These are phyloP conservation scores for Echeneis naucrates DNA, from an alignment of 2,797 vertebrate species.

Conservation along the genomic window DNA sequence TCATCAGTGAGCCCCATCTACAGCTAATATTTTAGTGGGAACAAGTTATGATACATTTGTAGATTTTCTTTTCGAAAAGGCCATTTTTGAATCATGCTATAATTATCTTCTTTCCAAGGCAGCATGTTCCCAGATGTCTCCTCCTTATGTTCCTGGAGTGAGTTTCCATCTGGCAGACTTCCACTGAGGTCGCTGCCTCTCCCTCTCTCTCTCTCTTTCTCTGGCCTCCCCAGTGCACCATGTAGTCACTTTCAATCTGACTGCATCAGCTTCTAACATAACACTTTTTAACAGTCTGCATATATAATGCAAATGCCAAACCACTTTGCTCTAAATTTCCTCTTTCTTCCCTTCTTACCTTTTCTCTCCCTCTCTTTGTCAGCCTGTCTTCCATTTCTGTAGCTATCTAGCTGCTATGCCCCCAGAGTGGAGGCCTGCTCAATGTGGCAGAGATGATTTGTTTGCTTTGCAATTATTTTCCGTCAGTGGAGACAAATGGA, in stretches of 20 bases:
- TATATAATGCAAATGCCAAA: slow-evolving; percentile 79
- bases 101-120: slow-evolving; percentile 72
- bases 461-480: slow-evolving; percentile 99
- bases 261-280: slow-evolving; percentile 75
- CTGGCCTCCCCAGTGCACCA: slow-evolving; percentile 47
- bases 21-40: slow-evolving; percentile 23
- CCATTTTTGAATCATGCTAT: slow-evolving; percentile 60
- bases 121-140: slow-evolving; percentile 71
- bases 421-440: slow-evolving; percentile 88
- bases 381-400: slow-evolving; percentile 67
- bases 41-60: slow-evolving; percentile 35
- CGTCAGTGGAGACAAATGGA: slow-evolving; percentile 97
- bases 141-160: slow-evolving; percentile 76
- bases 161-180: slow-evolving; percentile 75
- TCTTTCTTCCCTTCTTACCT: slow-evolving; percentile 36
- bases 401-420: slow-evolving; percentile 80
- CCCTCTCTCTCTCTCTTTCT: slow-evolving; percentile 22
- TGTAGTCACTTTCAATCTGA: slow-evolving; percentile 81
- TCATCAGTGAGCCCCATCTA: slow-evolving; percentile 7
- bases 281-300: slow-evolving; percentile 78
- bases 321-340: slow-evolving; percentile 65
- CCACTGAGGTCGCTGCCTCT: slow-evolving; percentile 27
- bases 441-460: slow-evolving; percentile 94
- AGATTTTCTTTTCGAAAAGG: slow-evolving; percentile 56
- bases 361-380: slow-evolving; percentile 12